Percentiles rank a stretch among this genome's conserved stretches.
phyloP scores from a whole-genome alignment of 2,888 invertebrate genomes.

The Odontothrips loti region DNA sequence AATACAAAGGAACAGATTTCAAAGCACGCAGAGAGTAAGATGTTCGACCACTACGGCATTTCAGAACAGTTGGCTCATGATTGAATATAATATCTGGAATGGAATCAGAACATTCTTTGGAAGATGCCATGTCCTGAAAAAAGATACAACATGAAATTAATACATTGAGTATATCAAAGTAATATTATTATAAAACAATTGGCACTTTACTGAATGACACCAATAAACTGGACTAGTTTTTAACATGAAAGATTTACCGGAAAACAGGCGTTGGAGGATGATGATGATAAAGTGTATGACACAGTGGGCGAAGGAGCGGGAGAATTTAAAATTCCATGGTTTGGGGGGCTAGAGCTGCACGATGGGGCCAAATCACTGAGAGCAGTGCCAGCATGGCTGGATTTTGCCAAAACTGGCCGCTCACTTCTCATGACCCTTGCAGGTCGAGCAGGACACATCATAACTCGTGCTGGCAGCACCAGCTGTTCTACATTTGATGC shows the following conservation, averaged over 20 bases:
- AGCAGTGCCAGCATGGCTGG: background rate
- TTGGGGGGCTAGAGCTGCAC: background rate
- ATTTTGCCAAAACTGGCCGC: background rate
- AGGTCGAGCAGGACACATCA: background rate
- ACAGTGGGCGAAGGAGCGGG: background rate
- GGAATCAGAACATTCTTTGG: background rate
- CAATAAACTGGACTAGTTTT: no score
- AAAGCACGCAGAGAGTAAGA: background rate
- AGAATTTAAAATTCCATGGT: background rate
- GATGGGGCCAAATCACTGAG: background rate
- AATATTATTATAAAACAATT: no score
- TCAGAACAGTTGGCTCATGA: background rate
- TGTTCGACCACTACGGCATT: background rate
- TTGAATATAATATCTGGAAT: background rate
- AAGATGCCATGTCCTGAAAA: background rate
- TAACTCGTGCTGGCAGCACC: background rate
- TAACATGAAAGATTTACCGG: no score
- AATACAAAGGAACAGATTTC: background rate
- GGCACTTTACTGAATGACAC: background rate
- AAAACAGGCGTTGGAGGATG: no score
- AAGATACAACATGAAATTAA: background rate
- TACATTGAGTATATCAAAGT: no score
- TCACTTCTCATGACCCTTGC: background rate
- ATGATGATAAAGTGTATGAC: background rate
- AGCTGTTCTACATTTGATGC: background rate